Evolutionary conservation across 2,797 vertebrate genomes (phyloP).

Genomic region (Paramormyrops hopkinsi): DNA sequence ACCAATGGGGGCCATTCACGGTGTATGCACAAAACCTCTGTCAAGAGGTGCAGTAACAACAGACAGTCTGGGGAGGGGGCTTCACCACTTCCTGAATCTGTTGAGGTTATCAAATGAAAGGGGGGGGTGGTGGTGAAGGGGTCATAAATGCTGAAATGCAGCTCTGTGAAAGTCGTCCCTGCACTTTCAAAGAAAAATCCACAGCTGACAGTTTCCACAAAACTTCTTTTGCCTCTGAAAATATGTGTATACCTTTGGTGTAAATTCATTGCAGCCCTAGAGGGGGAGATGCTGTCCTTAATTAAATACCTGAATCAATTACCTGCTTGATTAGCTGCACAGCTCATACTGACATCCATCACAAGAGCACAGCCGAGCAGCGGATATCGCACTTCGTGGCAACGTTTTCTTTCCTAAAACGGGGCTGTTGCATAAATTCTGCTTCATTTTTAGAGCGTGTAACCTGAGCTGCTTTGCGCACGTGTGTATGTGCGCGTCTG

Average conservation of each 20-base stretch:
- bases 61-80: background rate
- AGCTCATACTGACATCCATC: background rate
- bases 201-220: background rate
- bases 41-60: background rate
- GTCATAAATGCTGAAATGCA: background rate
- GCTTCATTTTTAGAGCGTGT: background rate
- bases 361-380: background rate
- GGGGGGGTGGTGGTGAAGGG: background rate
- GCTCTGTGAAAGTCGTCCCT: background rate
- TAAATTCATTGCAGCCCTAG: background rate
- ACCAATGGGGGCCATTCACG: background rate
- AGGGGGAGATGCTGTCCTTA: background rate
- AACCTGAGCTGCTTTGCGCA: background rate
- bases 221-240: background rate
- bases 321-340: background rate
- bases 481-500: background rate
- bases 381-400: background rate
- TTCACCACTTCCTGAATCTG: background rate
- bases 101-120: background rate
- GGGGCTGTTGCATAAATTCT: background rate
- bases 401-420: background rate
- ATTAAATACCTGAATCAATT: slow-evolving; percentile 5
- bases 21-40: background rate
- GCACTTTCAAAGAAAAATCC: background rate
- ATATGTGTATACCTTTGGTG: background rate